Evolutionary conservation across 2,888 invertebrate genomes (phyloP), one percentile per base, ranked within the genome.

Genomic region (Antitype chi): DNA sequence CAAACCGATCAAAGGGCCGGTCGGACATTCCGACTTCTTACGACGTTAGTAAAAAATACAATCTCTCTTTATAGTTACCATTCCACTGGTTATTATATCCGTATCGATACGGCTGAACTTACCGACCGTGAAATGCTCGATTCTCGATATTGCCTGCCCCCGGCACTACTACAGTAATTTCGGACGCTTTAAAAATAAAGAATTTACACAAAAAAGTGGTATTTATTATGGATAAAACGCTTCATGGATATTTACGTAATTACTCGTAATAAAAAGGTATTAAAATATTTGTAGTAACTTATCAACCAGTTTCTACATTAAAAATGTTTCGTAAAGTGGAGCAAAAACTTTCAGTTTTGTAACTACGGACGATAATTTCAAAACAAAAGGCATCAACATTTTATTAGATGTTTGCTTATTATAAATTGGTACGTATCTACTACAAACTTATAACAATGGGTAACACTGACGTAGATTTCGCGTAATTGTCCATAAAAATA

Each of bases 41-140:
- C 94, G 96, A 96, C 95, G 96, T 95, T 96, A 96, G 95, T 96
- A 96, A 96, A 96, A 96, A 96, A 96, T 95, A 96, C 96, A 96
- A 96, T 96, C 96, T 96, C 93, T 94, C 96, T 96, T 96, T 96
- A 96, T 96, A 96, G 96, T 96, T 96, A 96, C 95, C 95, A 96
- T 96, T 96, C 93, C 95, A 94, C 94, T 96, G 96, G 96, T 96
- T 96, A 96, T 96, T 96, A 95, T 95, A 95, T 95, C 95, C 95
- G 95, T 95, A 94, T 94, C 95, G 96, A 95, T 95, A 95, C 94
- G 94, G 93, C 92, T 91, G 91, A 93, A 93, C 94, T 96, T 95
- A 95, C 95, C 94, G 95, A 96, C 92, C 96, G 96, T 96, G 96
- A 95, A 96, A 96, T 94, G 94, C 92, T 92, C 92, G 94, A 94